A percentile compares a stretch with the other conserved stretches of the same genome.
These are phyloP conservation scores for Trichonephila clavipes DNA, from an alignment of 1,140 invertebrate genomes.

Conservation along the genomic window DNA sequence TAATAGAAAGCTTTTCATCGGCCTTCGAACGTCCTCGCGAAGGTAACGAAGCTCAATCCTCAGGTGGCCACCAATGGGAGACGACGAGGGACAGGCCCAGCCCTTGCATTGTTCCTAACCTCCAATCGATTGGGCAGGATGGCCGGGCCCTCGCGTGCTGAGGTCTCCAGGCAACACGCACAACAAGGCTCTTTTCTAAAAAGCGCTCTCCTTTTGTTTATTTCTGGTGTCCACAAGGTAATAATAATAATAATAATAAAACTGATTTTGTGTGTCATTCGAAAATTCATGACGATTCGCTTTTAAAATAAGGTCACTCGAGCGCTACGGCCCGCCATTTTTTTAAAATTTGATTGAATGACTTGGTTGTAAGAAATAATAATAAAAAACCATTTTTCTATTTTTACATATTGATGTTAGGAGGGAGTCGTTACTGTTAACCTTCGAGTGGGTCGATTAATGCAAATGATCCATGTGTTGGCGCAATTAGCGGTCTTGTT, in stretches of 20 bases:
- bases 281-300: neutral
- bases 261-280: neutral
- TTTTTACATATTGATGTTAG: neutral
- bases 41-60: neutral
- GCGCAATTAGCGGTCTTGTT: neutral
- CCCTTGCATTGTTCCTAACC: neutral
- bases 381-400: neutral
- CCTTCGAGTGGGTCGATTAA: neutral
- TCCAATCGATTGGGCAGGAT: too few relatives aligned
- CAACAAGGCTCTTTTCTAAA: constrained; percentile 8
- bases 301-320: neutral
- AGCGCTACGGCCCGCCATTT: neutral
- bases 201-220: neutral
- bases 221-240: neutral
- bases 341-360: neutral
- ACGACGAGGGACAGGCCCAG: neutral
- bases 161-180: constrained; percentile 18
- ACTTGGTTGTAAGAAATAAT: too few relatives aligned
- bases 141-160: neutral
- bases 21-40: neutral
- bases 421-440: neutral
- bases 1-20: too few relatives aligned
- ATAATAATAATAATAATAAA: neutral
- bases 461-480: neutral
- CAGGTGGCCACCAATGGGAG: neutral